These are phyloP conservation scores for Venusia cambrica DNA, from an alignment of 2,888 invertebrate genomes.

Conservation along the genomic window DNA sequence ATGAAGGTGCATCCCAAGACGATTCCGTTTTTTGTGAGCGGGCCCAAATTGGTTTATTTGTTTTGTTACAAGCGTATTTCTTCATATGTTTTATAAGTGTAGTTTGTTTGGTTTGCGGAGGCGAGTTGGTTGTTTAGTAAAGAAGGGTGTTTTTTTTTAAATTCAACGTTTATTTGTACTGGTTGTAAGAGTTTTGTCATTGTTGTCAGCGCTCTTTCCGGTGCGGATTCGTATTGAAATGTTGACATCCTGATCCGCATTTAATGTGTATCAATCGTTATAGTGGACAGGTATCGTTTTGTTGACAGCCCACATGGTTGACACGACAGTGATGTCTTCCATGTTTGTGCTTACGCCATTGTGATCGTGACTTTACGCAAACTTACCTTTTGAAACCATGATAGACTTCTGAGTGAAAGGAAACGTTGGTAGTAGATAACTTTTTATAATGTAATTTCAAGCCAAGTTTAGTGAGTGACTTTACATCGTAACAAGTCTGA, in stretches of 20 bases:
- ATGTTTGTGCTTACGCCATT: slow-evolving; percentile 31
- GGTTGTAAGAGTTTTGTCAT: slow-evolving; percentile 31
- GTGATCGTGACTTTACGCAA: slow-evolving; percentile 15
- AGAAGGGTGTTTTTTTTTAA: slow-evolving; percentile 41
- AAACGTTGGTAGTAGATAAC: slow-evolving; percentile 10
- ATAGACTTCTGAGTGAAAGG: too few relatives aligned
- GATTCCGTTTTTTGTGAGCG: slow-evolving; percentile 62
- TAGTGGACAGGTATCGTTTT: slow-evolving; percentile 45
- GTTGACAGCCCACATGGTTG: slow-evolving; percentile 46
- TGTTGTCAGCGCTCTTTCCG: slow-evolving; percentile 36
- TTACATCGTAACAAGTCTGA: too few relatives aligned
- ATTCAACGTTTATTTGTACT: slow-evolving; percentile 27
- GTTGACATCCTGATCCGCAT: slow-evolving; percentile 45
- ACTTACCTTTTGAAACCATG: too few relatives aligned
- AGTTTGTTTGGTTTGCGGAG: slow-evolving; percentile 68
- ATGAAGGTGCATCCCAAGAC: slow-evolving; percentile 50
- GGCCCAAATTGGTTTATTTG: slow-evolving; percentile 74
- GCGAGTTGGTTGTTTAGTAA: slow-evolving; percentile 52
- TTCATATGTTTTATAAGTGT: slow-evolving; percentile 46
- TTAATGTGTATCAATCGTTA: slow-evolving; percentile 41
- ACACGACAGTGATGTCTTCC: slow-evolving; percentile 41
- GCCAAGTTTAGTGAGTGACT: too few relatives aligned
- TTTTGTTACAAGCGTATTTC: slow-evolving; percentile 70
- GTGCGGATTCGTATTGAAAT: slow-evolving; percentile 33
- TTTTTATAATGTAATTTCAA: too few relatives aligned